These are phyloP conservation scores for Mythimna loreyi DNA, from an alignment of 2,888 invertebrate species.

Conservation along the genomic window DNA sequence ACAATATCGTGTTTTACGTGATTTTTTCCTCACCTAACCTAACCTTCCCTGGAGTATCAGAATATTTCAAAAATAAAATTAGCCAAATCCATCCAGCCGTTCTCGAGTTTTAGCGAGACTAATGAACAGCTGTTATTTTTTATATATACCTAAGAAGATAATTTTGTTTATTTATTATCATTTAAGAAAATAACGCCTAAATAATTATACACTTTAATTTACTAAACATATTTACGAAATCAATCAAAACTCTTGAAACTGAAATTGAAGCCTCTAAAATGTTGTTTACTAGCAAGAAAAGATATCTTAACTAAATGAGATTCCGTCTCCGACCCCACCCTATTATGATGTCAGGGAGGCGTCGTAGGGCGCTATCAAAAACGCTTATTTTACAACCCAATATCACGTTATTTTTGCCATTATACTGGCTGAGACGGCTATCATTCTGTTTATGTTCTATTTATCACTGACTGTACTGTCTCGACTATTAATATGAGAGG, in stretches of 20 bases:
- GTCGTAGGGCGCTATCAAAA: conserved; percentile 56
- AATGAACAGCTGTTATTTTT: too few relatives aligned
- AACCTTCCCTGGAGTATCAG: too few relatives aligned
- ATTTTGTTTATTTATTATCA: too few relatives aligned
- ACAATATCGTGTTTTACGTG: too few relatives aligned
- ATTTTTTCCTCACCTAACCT: too few relatives aligned
- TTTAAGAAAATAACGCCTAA: too few relatives aligned
- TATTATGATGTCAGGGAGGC: conserved; percentile 31
- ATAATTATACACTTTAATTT: neutral
- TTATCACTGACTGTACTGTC: conserved; percentile 28
- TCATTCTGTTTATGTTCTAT: conserved; percentile 19
- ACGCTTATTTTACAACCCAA: conserved; percentile 66
- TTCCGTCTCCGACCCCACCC: conserved; percentile 45
- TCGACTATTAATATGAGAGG: neutral
- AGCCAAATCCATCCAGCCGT: too few relatives aligned
- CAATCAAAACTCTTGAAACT: conserved; percentile 2
- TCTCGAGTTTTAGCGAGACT: too few relatives aligned
- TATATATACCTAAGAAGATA: too few relatives aligned
- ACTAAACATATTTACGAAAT: neutral
- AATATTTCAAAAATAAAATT: too few relatives aligned
- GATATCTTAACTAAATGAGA: conserved; percentile 57
- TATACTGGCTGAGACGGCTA: conserved; percentile 26
- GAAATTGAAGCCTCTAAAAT: conserved; percentile 17
- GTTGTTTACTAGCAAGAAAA: conserved; percentile 37
- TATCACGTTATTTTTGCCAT: conserved; percentile 56